These are phyloP conservation scores for Gymnarchus niloticus DNA, from an alignment of 2,113 vertebrate species.

Conservation along the genomic window DNA sequence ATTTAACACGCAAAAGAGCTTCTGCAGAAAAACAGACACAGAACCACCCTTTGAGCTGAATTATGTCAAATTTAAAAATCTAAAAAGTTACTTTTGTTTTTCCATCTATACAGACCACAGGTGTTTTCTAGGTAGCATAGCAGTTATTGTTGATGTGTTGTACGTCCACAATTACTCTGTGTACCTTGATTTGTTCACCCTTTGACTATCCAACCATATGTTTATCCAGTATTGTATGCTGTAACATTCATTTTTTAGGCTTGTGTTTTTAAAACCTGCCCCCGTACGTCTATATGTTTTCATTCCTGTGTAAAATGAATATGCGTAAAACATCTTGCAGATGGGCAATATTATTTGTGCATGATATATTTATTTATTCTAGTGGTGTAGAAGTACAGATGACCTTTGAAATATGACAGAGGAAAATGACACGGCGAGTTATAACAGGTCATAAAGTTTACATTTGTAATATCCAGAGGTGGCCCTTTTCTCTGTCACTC, in stretches of 20 bases:
- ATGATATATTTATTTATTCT: slow-evolving; percentile 19
- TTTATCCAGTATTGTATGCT: not conserved
- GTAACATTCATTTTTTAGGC: not conserved
- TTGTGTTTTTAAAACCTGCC: not conserved
- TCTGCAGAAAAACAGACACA: not conserved
- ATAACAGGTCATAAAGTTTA: slow-evolving; percentile 25
- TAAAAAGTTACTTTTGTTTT: too few relatives aligned
- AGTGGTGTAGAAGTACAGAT: slow-evolving; percentile 10
- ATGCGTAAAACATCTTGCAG: not conserved
- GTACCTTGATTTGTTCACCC: not conserved
- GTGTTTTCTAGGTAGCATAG: not conserved
- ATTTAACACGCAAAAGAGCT: not conserved
- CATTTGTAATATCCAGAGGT: slow-evolving; percentile 28
- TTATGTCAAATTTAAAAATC: too few relatives aligned
- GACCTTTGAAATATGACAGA: slow-evolving; percentile 17
- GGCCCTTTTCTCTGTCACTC: slow-evolving; percentile 50
- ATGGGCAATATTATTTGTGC: not conserved
- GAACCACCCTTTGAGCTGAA: too few relatives aligned
- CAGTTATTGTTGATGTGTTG: not conserved
- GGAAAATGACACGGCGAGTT: slow-evolving; percentile 14
- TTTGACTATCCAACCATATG: not conserved
- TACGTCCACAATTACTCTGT: too few relatives aligned
- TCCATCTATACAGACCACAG: not conserved
- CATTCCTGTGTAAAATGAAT: slow-evolving; percentile 3
- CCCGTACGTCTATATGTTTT: not conserved